phyloP scores from a whole-genome alignment of 1,140 invertebrate species.

The Galendromus occidentalis region DNA sequence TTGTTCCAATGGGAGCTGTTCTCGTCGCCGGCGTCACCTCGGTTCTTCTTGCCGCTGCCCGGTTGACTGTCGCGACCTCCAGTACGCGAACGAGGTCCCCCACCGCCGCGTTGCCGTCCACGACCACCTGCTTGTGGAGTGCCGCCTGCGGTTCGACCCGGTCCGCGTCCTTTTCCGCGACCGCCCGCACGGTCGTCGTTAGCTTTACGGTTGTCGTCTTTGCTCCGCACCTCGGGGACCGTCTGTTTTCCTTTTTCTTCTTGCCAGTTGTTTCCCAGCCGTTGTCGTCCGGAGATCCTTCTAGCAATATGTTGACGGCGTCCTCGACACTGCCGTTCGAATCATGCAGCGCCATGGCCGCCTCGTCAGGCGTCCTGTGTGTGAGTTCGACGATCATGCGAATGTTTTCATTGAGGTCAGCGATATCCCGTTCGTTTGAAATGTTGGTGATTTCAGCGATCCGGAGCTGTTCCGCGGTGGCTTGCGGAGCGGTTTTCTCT shows the following conservation, averaged over 20 bases:
- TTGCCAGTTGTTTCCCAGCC: constrained; percentile 55
- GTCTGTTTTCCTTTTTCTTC: constrained; percentile 47
- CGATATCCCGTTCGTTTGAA: constrained; percentile 36
- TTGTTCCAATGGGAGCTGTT: no score
- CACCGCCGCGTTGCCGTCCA: background rate
- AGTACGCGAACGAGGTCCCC: background rate
- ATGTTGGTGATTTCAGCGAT: constrained; percentile 44
- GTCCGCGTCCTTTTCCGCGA: constrained; percentile 15
- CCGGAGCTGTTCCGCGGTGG: constrained; percentile 38
- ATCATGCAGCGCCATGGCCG: constrained; percentile 26
- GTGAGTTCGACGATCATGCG: constrained; percentile 33
- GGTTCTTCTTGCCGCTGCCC: background rate
- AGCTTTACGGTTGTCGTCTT: background rate
- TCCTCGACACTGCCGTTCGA: constrained; percentile 26
- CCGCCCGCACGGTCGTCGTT: background rate
- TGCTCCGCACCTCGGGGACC: background rate
- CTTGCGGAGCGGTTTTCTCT: constrained; percentile 5
- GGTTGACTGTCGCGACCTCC: background rate
- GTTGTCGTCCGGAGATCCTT: constrained; percentile 38
- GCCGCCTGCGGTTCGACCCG: no score
- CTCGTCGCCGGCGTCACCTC: no score
- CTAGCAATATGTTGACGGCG: constrained; percentile 49
- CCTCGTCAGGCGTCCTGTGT: constrained; percentile 23
- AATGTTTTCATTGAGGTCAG: constrained; percentile 44
- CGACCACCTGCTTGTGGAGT: background rate